Base-by-base conservation (phyloP, 2,888 invertebrate genomes). In the Drosophila hamatofila region DNA sequence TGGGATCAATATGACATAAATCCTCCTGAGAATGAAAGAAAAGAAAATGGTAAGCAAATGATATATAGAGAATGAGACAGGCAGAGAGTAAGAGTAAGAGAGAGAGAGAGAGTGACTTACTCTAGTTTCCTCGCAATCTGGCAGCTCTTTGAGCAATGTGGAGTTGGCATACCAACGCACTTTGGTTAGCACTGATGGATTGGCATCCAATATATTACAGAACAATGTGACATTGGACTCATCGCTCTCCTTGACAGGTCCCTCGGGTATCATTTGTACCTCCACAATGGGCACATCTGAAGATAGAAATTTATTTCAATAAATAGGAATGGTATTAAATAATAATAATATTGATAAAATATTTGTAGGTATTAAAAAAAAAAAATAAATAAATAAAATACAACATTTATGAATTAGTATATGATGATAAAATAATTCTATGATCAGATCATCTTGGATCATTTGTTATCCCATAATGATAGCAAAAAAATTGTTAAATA, bases 151-250 rank as follows among this genome's bases (percentile, higher is more conserved):
- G 81, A 98, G 94, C 44, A 97, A 93, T 74, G 96, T 95, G 3
- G 96, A 96, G 88, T 97, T 96, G 80, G 97, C 94, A 92, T 96
- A 97, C 98, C 98, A 98, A 79, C 96, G 95, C 70, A 97, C 98
- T 81, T 96, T 95, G 83, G 94, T 95, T 87, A 96, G 93, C 63
- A 94, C 93, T 0, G 94, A 93, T 0, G 98, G 98, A 93, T 98
- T 97, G 3, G 97, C 98, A 16, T 95, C 94, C 23, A 95, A 94
- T 59, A 97, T 96, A 78, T 96, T 95, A 90, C 98, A 98, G 59
- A 95, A 95, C 44, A 98, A 93, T 2, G 97, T 96, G 61, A 98
- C 97, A 92, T 97, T 97, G 62, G 95, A 94, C 83, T 95, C 95
- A 72, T 96, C 96, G 39, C 95, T 95, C 90, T 97, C 97, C 89